These are phyloP conservation scores for Luperina nickerlii DNA, from an alignment of 2,888 invertebrate genomes.

Conservation along the genomic window DNA sequence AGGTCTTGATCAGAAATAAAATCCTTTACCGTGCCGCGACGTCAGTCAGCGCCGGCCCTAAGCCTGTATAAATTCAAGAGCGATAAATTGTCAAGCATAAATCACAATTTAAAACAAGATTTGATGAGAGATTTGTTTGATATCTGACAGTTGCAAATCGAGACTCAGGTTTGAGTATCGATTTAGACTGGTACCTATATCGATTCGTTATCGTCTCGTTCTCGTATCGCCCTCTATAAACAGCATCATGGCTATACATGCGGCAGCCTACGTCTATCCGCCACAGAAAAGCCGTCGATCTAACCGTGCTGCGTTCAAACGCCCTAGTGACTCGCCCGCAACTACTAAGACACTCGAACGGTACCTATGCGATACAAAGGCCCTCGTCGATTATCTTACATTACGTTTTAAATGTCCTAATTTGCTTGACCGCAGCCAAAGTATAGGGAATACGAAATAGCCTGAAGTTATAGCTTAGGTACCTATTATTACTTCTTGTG, in stretches of 20 bases:
- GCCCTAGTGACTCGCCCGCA: slow-evolving; percentile 46
- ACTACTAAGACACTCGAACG: slow-evolving; percentile 68
- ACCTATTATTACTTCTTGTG: slow-evolving; percentile 37
- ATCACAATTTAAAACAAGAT: slow-evolving; percentile 2
- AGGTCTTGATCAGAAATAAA: no score
- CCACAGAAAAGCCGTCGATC: slow-evolving; percentile 31
- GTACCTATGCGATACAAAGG: slow-evolving; percentile 67
- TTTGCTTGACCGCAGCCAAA: slow-evolving; percentile 59
- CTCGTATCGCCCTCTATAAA: slow-evolving; percentile 26
- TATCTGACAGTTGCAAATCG: background rate
- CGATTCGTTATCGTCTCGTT: slow-evolving; percentile 31
- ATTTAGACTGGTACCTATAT: background rate
- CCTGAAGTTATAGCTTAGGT: slow-evolving; percentile 46
- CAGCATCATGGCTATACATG: slow-evolving; percentile 23
- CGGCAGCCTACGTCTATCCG: slow-evolving; percentile 43
- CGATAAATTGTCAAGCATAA: background rate
- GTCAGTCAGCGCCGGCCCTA: no score
- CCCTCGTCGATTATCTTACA: slow-evolving; percentile 65
- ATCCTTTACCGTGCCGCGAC: no score
- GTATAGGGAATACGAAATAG: slow-evolving; percentile 47
- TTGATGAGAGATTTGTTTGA: background rate
- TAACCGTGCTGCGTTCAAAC: slow-evolving; percentile 40
- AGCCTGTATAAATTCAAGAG: background rate
- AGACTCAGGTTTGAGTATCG: background rate
- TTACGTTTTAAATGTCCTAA: slow-evolving; percentile 66